A percentile compares a stretch with the other conserved stretches of the same genome.
Conservation (phyloP, 2,113 vertebrate species). For the Podarcis raffonei region DNA sequence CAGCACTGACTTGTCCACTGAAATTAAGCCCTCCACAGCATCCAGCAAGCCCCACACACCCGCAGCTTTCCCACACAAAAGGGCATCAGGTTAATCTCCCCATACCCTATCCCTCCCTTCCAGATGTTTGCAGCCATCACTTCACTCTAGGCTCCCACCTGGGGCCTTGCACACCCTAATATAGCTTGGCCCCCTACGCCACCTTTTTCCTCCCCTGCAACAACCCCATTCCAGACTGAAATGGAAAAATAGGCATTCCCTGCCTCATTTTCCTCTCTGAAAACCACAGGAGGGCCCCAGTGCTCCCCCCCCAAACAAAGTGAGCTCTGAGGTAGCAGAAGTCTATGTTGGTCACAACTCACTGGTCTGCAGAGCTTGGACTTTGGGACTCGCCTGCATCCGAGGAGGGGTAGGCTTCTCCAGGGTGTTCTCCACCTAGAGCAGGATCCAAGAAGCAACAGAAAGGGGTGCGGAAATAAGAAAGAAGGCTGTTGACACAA, state of each 20-base stretch:
- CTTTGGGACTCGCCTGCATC: fast-evolving
- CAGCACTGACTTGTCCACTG: too few relatives aligned
- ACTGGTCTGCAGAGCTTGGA: neutral
- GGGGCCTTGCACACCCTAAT: neutral
- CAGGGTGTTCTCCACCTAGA: neutral
- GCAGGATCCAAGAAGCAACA: neutral
- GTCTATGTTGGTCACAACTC: neutral
- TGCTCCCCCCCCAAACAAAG: neutral
- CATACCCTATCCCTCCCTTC: too few relatives aligned
- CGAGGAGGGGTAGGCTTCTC: neutral
- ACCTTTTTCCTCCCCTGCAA: neutral
- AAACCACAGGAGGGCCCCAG: too few relatives aligned
- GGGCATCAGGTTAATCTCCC: too few relatives aligned
- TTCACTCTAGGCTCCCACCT: neutral
- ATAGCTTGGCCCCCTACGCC: neutral
- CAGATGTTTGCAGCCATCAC: neutral
- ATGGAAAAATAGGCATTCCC: neutral
- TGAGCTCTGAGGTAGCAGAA: neutral
- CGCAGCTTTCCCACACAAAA: too few relatives aligned
- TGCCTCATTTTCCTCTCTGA: neutral
- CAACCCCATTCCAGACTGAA: too few relatives aligned
- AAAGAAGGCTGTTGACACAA: neutral
- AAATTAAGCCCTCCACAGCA: too few relatives aligned
- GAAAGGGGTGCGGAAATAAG: too few relatives aligned
- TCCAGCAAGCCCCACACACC: too few relatives aligned